Evolutionary conservation across 2,113 vertebrate genomes (phyloP), one percentile per base, ranked within the genome.

Genomic region (Oceanodroma tethys): DNA sequence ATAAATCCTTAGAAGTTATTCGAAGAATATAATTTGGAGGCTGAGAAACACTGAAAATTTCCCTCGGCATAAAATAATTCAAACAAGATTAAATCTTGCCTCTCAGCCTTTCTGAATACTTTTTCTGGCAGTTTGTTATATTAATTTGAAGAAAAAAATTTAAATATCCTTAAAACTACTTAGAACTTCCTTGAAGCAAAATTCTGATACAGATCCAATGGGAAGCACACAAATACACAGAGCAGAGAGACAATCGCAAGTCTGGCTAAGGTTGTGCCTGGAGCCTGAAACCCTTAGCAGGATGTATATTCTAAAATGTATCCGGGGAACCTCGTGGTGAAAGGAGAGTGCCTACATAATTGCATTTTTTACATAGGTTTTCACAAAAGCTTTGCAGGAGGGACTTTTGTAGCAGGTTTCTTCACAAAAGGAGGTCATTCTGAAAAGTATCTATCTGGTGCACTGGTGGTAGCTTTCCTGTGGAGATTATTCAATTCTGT

Each of bases 61-160:
- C 83, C 26, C 53, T 95, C 93, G 67, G 78, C 60, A 75, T 80
- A 81, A 91, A 95, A 90, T 56, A 92, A 52, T 80, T 67, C 36
- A 82, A 94, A 93, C 34, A 50, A 95, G 86, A 91, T 91, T 89
- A 97, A 58, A 91, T 95, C 86, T 92, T 94, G 72, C 47, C 52
- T 90, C 40, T 85, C 75, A 92, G 15, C 27, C 53, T 62, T 91
- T 95, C 87, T 88, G 50, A 97, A 96, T 40, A 40, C 2, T 27
- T 34, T 63, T 84, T 87, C 66, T 83, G 45, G 65, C 25, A 38
- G 58, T 36, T 90, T 63, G 18, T 43, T 87, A 8, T 17, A 65
- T 42, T 72, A 79, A 79, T 85, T 84, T 65, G 62, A 66, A 72
- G 43, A 8, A 34, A 60, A 42, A 60, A 53, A 23, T 1, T 10